phyloP scores from a whole-genome alignment of 2,888 invertebrate species.

The Dromius quadrimaculatus region DNA sequence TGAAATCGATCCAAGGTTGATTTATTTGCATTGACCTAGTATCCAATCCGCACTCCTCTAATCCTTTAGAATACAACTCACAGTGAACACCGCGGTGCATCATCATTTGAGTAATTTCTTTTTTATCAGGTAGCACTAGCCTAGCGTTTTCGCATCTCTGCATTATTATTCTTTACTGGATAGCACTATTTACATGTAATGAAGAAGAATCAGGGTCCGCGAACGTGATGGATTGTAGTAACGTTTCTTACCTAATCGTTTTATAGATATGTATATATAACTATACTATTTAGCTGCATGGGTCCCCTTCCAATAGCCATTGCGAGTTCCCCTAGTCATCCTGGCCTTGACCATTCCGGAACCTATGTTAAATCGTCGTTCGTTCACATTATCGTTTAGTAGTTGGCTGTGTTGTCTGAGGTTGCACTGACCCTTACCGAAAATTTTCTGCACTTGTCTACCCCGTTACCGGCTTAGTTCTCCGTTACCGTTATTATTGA shows the following conservation, averaged over 20 bases:
- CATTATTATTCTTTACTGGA: neutral
- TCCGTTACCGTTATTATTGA: conserved; percentile 12
- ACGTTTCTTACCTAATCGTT: neutral
- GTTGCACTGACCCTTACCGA: conserved; percentile 60
- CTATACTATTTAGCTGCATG: conserved; percentile 33
- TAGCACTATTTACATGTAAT: conserved; percentile 4
- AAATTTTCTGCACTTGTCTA: conserved; percentile 30
- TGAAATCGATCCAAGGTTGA: conserved; percentile 23
- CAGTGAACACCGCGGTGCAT: conserved; percentile 60
- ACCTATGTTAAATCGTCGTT: conserved; percentile 37
- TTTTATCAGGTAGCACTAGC: conserved; percentile 45
- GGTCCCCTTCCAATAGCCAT: conserved; percentile 31
- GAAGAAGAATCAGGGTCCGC: neutral
- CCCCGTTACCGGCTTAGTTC: conserved; percentile 18
- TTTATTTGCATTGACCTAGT: conserved; percentile 22
- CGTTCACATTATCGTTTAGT: conserved; percentile 44
- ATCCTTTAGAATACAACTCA: conserved; percentile 45
- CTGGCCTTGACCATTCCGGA: conserved; percentile 38
- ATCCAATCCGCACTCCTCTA: conserved; percentile 2
- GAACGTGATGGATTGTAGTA: neutral
- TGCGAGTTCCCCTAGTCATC: conserved; percentile 16
- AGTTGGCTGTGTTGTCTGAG: conserved; percentile 68
- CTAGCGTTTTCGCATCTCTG: conserved; percentile 18
- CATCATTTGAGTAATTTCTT: conserved; percentile 50
- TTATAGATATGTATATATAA: conserved; percentile 20